Evolutionary conservation across 2,113 vertebrate species (phyloP).

Genomic region (Dicrurus megarhynchus): DNA sequence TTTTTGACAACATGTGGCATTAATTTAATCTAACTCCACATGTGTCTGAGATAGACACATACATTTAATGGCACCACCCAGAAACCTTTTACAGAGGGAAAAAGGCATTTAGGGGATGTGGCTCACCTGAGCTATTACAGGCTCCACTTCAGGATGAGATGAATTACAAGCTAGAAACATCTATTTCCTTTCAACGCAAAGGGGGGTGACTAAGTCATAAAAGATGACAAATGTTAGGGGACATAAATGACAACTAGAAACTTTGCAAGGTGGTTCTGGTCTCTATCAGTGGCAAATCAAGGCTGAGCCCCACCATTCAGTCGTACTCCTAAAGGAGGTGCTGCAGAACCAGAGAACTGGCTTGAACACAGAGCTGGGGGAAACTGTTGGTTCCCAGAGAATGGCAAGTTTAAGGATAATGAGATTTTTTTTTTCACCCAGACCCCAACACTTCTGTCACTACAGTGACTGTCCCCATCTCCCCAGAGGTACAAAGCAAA

Average conservation of each 20-base stretch:
- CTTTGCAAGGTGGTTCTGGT: neutral
- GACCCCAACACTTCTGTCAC: neutral
- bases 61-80: neutral
- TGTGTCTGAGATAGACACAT: neutral
- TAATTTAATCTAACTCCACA: neutral
- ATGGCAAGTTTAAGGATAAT: neutral
- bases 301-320: neutral
- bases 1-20: neutral
- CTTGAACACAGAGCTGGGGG: neutral
- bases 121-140: neutral
- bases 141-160: neutral
- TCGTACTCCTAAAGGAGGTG: neutral
- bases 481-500: neutral
- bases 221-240: neutral
- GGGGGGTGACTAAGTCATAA: neutral
- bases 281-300: neutral
- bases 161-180: neutral
- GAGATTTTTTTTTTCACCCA: neutral
- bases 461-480: neutral
- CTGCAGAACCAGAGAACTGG: neutral
- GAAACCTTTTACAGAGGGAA: neutral
- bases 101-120: neutral
- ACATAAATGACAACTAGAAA: neutral
- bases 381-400: neutral
- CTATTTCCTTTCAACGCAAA: neutral